These are phyloP conservation scores for Galerucella nymphaeae DNA, from an alignment of 2,888 invertebrate genomes.

Conservation along the genomic window DNA sequence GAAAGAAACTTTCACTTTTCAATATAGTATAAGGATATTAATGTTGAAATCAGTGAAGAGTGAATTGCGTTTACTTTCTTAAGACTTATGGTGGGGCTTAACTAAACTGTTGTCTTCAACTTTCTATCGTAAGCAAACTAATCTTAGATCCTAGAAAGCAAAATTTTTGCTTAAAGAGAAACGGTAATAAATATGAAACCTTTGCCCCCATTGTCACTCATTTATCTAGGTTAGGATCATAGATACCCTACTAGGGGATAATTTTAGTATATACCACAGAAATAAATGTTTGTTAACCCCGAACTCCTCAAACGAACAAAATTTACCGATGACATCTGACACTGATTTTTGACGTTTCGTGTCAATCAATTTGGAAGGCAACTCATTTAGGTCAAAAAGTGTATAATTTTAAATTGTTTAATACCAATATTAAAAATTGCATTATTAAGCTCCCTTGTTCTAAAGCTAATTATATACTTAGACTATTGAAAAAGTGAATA, in stretches of 20 bases:
- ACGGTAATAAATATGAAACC: not conserved
- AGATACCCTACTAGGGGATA: no score
- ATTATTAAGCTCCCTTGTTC: not conserved
- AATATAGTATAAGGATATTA: slow-evolving; percentile 11
- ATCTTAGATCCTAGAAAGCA: not conserved
- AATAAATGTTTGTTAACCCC: no score
- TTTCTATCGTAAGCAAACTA: no score
- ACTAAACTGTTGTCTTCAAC: not conserved
- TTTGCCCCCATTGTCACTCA: not conserved
- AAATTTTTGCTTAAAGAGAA: slow-evolving; percentile 2
- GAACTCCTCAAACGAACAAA: no score
- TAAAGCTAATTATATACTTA: not conserved
- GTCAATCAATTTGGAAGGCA: not conserved
- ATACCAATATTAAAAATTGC: not conserved
- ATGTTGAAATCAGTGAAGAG: slow-evolving; percentile 11
- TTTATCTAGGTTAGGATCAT: no score
- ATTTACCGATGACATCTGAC: no score
- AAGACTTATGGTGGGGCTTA: not conserved
- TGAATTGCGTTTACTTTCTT: slow-evolving; percentile 17
- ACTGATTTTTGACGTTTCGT: not conserved
- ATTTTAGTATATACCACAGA: no score
- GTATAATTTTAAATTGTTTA: slow-evolving; percentile 1
- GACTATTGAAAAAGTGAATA: slow-evolving; percentile 15
- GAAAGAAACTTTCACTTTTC: slow-evolving; percentile 26
- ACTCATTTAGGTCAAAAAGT: slow-evolving; percentile 15